phyloP scores from a whole-genome alignment of 2,113 vertebrate species.

The Chaenogobius annularis region DNA sequence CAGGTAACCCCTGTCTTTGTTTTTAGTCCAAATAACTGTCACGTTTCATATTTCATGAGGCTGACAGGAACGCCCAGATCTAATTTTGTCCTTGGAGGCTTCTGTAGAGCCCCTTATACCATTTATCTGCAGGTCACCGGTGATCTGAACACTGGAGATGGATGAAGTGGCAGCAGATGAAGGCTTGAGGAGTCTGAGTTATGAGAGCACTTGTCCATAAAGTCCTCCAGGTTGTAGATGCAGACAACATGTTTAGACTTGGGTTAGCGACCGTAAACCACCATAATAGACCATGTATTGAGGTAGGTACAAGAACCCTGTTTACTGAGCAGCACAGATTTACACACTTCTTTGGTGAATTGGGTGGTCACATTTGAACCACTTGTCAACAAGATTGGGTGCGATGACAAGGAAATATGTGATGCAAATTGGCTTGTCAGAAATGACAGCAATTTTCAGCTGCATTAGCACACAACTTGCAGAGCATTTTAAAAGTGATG shows the following conservation, averaged over 20 bases:
- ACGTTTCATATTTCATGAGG: conserved; percentile 68
- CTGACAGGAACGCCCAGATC: conserved; percentile 70
- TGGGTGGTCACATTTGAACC: conserved; percentile 45
- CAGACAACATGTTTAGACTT: conserved; percentile 19
- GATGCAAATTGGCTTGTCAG: conserved; percentile 30
- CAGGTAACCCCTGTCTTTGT: conserved; percentile 43
- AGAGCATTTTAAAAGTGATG: conserved; percentile 49
- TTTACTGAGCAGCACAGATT: conserved; percentile 37
- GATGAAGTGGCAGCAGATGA: conserved; percentile 68
- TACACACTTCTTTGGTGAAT: conserved; percentile 36
- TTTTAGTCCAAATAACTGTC: conserved; percentile 26
- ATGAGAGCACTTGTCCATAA: conserved; percentile 55
- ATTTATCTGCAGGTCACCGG: conserved; percentile 73
- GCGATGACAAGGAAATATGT: conserved; percentile 43
- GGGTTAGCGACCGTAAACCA: conserved; percentile 46
- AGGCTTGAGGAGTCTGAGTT: conserved; percentile 55
- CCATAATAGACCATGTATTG: conserved; percentile 40
- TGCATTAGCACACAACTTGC: conserved; percentile 37
- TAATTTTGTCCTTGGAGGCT: conserved; percentile 75
- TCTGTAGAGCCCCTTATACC: conserved; percentile 45
- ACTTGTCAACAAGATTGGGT: conserved; percentile 53
- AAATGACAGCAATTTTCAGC: conserved; percentile 27
- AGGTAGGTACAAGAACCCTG: conserved; percentile 28
- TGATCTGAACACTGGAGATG: conserved; percentile 53
- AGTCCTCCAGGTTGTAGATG: conserved; percentile 37